These are phyloP conservation scores for Abrostola tripartita DNA, from an alignment of 2,888 invertebrate genomes.

Conservation along the genomic window DNA sequence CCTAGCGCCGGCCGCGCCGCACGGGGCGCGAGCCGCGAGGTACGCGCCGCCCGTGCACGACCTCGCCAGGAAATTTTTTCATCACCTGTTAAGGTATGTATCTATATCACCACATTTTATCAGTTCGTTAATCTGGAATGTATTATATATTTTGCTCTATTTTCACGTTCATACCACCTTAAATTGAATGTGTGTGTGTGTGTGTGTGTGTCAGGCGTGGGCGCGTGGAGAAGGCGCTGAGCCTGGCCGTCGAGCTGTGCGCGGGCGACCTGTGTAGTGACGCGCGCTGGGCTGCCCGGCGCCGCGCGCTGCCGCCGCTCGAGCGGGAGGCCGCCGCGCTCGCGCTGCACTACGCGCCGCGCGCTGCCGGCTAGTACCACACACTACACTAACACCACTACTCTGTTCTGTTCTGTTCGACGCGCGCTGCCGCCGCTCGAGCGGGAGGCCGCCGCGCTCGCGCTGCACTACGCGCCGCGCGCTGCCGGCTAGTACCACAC, in stretches of 20 bases:
- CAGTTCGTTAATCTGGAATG: too few relatives aligned
- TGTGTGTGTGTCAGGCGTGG: constrained; percentile 86
- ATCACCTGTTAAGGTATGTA: constrained; percentile 93
- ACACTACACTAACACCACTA: not conserved
- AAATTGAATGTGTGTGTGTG: too few relatives aligned
- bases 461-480: constrained; percentile 75
- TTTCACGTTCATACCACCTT: too few relatives aligned
- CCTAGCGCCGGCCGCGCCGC: constrained; percentile 91
- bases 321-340: constrained; percentile 91
- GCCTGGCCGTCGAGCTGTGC: constrained; percentile 94
- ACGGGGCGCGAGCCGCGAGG: constrained; percentile 90
- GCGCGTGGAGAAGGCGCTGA: constrained; percentile 93
- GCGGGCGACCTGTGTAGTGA: constrained; percentile 96
- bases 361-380: constrained; percentile 26
- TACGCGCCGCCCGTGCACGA: constrained; percentile 94
- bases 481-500: not conserved
- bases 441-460: constrained; percentile 91
- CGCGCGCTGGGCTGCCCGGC: constrained; percentile 92
- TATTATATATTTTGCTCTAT: too few relatives aligned
- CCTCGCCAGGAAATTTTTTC: constrained; percentile 95
- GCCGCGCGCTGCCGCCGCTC: constrained; percentile 89
- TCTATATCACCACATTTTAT: not conserved
- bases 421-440: constrained; percentile 90
- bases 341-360: constrained; percentile 81
- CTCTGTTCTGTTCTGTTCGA: too few relatives aligned